Conservation (phyloP, 2,113 vertebrate species). For the Aegotheles bennettii region DNA sequence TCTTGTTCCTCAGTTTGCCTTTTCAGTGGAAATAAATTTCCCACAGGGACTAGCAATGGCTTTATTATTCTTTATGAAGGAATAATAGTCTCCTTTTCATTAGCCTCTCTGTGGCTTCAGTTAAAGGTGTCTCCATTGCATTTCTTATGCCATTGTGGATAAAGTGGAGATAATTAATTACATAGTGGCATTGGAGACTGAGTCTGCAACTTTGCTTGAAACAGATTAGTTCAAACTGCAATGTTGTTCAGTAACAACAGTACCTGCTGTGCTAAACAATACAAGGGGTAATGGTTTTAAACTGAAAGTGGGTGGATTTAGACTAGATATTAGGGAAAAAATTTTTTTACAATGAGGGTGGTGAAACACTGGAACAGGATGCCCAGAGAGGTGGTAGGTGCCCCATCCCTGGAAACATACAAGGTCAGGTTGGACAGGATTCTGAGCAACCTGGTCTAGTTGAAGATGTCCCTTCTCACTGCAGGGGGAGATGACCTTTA, state of each 20-base stretch:
- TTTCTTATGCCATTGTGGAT: neutral
- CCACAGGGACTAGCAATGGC: neutral
- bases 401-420: too few relatives aligned
- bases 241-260: neutral
- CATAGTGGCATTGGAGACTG: neutral
- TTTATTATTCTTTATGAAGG: constrained; percentile 23
- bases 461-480: too few relatives aligned
- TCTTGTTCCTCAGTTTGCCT: neutral
- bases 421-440: too few relatives aligned
- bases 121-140: neutral
- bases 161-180: constrained; percentile 33
- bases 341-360: too few relatives aligned
- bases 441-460: too few relatives aligned
- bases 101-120: neutral
- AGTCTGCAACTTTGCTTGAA: neutral
- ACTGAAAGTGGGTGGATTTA: too few relatives aligned
- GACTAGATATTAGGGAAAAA: too few relatives aligned
- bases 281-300: too few relatives aligned
- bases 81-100: neutral
- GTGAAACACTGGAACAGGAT: too few relatives aligned
- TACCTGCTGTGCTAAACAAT: neutral
- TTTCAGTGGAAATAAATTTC: constrained; percentile 37
- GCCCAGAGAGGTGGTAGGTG: too few relatives aligned
- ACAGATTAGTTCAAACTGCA: neutral
- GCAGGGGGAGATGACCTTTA: too few relatives aligned